Evolutionary conservation across 1,140 invertebrate species (phyloP), one percentile per base, ranked within the genome.

Genomic region (Megalonaias nervosa): DNA sequence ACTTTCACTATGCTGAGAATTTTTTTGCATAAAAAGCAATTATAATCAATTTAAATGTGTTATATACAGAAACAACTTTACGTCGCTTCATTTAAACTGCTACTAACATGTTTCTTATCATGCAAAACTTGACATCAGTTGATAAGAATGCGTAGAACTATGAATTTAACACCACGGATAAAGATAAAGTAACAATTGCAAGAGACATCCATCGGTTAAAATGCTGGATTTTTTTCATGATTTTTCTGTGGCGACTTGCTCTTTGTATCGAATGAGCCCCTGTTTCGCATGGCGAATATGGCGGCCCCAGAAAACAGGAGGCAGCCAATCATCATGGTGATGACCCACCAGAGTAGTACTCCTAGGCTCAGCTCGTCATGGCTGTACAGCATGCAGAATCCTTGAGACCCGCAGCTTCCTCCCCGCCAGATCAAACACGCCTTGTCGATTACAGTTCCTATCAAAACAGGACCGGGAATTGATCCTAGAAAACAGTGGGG

Each of bases 391-490:
- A 87, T 86, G 80, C 90, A 91, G 38, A 87, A 88, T 0, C 67
- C 60, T 3, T 87, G 85, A 3, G 71, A 84, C 60, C 86, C 80
- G 23, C 81, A 83, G 60, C 87, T 86, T 11, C 71, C 79, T 26
- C 84, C 79, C 62, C 84, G 84, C 90, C 90, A 91, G 3, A 91
- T 77, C 21, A 85, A 12, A 75, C 90, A 91, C 14, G 88, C 74
- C n/a, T 75, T 64, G 80, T 91, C 90, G 16, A 87, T 85, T 14
- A 90, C 72, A 19, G 81, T 69, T 21, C 87, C 89, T 65, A 88
- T 87, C n/a, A 91, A 74, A 13, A 90, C 57, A 15, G 90, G 90
- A 65, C 88, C 87, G 1, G 90, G 90, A 38, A 90, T 89, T 60
- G 86, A 87, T 16, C 88, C 80, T 15, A 48, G 38, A 48, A 48